These are phyloP conservation scores for Drosophila neocordata DNA, from an alignment of 1,140 invertebrate species.

Conservation along the genomic window DNA sequence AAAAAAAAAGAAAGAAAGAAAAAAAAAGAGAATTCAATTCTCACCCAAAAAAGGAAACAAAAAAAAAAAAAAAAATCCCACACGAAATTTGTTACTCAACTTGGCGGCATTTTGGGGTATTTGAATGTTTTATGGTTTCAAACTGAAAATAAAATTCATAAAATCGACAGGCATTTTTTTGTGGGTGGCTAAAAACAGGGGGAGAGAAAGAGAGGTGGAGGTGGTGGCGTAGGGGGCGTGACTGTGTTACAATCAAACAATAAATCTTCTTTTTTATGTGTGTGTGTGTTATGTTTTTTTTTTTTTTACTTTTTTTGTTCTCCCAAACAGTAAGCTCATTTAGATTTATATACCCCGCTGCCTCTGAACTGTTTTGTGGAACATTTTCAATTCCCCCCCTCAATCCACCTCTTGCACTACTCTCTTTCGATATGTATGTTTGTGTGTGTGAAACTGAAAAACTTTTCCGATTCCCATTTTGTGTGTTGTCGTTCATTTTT, in stretches of 20 bases:
- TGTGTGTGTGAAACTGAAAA: constrained; percentile 28
- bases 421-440: neutral
- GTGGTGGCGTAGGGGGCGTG: constrained; percentile 10
- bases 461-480: constrained; percentile 48
- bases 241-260: constrained; percentile 69
- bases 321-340: constrained; percentile 70
- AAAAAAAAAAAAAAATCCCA: constrained; percentile 62
- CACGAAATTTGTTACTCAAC: constrained; percentile 24
- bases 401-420: no score
- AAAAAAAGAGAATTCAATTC: constrained; percentile 44
- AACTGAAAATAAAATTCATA: constrained; percentile 72
- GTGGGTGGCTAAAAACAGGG: constrained; percentile 24
- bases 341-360: constrained; percentile 70
- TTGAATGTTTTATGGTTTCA: constrained; percentile 74
- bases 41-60: constrained; percentile 55
- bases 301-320: constrained; percentile 28
- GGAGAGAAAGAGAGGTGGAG: no score
- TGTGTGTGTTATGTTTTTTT: constrained; percentile 15
- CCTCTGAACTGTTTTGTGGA: constrained; percentile 47
- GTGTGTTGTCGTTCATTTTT: constrained; percentile 2
- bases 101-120: constrained; percentile 44
- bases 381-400: constrained; percentile 48
- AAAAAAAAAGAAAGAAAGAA: no score
- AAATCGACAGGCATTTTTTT: constrained; percentile 61
- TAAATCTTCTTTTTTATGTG: constrained; percentile 58